Evolutionary conservation across 2,888 invertebrate genomes (phyloP).

Genomic region (Campoplex capitator): DNA sequence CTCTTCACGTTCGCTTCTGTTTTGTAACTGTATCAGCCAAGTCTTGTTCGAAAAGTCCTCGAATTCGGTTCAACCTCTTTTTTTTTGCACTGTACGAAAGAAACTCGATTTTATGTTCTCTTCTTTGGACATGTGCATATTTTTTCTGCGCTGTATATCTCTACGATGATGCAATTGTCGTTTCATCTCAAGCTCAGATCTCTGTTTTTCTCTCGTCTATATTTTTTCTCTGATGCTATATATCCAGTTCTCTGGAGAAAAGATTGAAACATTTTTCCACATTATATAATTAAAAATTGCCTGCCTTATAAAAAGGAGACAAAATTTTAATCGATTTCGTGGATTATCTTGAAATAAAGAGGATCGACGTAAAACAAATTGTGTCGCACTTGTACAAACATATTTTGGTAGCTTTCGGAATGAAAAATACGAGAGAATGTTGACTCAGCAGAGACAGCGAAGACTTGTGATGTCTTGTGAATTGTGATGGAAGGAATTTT

Average conservation of each 20-base stretch:
- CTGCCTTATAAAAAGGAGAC: not conserved
- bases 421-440: no score
- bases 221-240: not conserved
- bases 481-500: not conserved
- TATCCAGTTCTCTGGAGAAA: not conserved
- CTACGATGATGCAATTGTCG: not conserved
- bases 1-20: not conserved
- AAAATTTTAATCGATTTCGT: no score
- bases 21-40: no score
- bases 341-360: no score
- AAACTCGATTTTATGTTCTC: not conserved
- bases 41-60: not conserved
- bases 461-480: constrained; percentile 50
- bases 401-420: no score
- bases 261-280: not conserved
- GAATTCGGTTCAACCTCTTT: not conserved
- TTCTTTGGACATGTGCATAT: not conserved
- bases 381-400: no score
- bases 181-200: not conserved
- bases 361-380: no score
- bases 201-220: not conserved
- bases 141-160: not conserved
- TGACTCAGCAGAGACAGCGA: no score
- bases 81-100: not conserved
- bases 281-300: constrained; percentile 17